Percentiles rank a stretch among this genome's conserved stretches.
phyloP scores from a whole-genome alignment of 2,888 invertebrate genomes.

The Eudemis profundana region DNA sequence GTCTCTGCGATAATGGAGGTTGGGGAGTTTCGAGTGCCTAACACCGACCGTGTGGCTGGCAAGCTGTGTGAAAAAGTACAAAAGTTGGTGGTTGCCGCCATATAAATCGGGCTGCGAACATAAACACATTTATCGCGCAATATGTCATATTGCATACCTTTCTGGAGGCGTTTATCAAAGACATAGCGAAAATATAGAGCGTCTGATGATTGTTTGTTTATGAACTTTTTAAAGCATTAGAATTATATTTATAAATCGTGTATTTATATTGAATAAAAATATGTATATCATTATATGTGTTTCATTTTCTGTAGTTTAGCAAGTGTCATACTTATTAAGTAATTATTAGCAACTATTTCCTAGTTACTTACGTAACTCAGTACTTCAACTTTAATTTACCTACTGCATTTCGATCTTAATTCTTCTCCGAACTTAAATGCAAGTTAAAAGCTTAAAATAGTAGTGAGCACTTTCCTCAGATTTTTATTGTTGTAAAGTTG shows the following conservation, averaged over 20 bases:
- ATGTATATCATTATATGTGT: too few relatives aligned
- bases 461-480: conserved; percentile 63
- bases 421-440: conserved; percentile 75
- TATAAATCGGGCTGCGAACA: conserved; percentile 60
- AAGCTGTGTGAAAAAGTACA: conserved; percentile 79
- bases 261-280: too few relatives aligned
- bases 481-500: conserved; percentile 66
- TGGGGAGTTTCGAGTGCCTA: conserved; percentile 72
- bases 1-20: conserved; percentile 79
- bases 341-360: background rate
- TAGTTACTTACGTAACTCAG: background rate
- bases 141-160: conserved; percentile 45
- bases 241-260: too few relatives aligned
- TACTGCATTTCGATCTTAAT: conserved; percentile 71
- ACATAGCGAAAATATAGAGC: conserved; percentile 8
- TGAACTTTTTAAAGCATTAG: background rate
- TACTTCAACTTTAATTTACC: conserved; percentile 62
- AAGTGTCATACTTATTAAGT: background rate
- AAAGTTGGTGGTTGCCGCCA: conserved; percentile 71
- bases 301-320: too few relatives aligned
- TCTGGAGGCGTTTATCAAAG: conserved; percentile 23
- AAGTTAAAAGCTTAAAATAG: conserved; percentile 76
- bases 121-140: conserved; percentile 54
- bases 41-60: conserved; percentile 80
- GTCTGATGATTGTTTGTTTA: background rate